Evolutionary conservation across 2,888 invertebrate genomes (phyloP), one percentile per base, ranked within the genome.

Genomic region (Andrena trimmerana): DNA sequence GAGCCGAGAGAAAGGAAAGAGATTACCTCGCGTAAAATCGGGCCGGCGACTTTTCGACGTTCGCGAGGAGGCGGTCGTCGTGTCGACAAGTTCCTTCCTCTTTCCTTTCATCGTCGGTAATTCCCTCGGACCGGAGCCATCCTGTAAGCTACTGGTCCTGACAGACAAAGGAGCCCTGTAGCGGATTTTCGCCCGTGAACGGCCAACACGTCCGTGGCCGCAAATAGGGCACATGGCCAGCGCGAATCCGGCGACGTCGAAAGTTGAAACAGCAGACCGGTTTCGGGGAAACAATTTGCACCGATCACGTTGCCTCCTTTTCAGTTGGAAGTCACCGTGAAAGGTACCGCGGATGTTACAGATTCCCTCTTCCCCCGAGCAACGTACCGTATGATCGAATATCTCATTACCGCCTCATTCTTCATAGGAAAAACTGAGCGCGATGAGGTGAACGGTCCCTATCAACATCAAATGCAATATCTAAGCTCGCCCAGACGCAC

Each of bases 21-120:
- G 81, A 88, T 88, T 88, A 89, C 87, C 73, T 85, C 85, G 83
- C 83, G 78, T 89, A 89, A 88, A 89, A 86, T 87, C 81, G 77
- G 54, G 81, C 50, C 77, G 59, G 59, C 75, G 85, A 89, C 78
- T 88, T 89, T 85, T 89, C 85, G 85, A 80, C 85, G 83, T 89
- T 87, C 85, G 76, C 89, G 87, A 79, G 76, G 87, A 79, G 74
- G 52, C 78, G 70, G 73, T 65, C 71, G 77, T 77, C 84, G 78
- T 33, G 77, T 78, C 86, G 84, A 86, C 79, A 68, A 88, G 81
- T 86, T 84, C 84, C 79, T 87, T 88, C 84, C 81, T 83, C 66
- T 81, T 86, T 62, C 57, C 70, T 88, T 88, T 86, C 89, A 84
- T 80, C 81, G 78, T 29, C 65, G 73, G 78, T 88, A 88, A 88